A percentile compares a stretch with the other conserved stretches of the same genome.
Evolutionary conservation across 2,797 vertebrate genomes (phyloP).

Genomic region (Tokudaia tokunoshimensis): DNA sequence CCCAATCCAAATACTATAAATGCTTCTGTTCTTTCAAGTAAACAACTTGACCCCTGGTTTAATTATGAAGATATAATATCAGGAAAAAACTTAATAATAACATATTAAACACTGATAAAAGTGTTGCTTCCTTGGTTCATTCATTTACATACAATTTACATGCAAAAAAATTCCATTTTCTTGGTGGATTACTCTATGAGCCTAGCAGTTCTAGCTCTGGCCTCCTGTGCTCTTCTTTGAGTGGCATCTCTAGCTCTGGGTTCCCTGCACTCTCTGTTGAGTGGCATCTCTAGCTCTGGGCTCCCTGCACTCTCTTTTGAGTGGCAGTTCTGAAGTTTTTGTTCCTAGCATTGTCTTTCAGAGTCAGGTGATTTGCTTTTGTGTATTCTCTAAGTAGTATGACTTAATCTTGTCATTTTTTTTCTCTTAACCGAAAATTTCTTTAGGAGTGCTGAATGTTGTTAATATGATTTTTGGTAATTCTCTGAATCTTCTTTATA

Average conservation of each 20-base stretch:
- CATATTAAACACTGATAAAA: background rate
- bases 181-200: background rate
- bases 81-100: background rate
- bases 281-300: conserved; percentile 1
- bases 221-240: background rate
- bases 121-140: background rate
- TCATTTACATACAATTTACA: conserved; percentile 32
- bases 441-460: background rate
- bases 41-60: background rate
- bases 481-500: conserved; percentile 10
- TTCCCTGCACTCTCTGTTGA: background rate
- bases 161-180: background rate
- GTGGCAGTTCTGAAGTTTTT: background rate
- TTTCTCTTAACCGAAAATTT: background rate
- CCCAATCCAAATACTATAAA: conserved; percentile 31
- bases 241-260: background rate
- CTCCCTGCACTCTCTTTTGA: background rate
- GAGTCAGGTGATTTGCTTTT: conserved; percentile 27
- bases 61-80: background rate
- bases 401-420: background rate
- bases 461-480: conserved; percentile 14
- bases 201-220: conserved; percentile 9
- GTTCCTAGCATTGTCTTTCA: background rate
- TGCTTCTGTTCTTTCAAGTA: conserved; percentile 6
- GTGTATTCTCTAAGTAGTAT: background rate